Percentiles rank a stretch among this genome's conserved stretches.
These are phyloP conservation scores for Tapirus indicus DNA, from an alignment of 2,797 vertebrate species.

Conservation along the genomic window DNA sequence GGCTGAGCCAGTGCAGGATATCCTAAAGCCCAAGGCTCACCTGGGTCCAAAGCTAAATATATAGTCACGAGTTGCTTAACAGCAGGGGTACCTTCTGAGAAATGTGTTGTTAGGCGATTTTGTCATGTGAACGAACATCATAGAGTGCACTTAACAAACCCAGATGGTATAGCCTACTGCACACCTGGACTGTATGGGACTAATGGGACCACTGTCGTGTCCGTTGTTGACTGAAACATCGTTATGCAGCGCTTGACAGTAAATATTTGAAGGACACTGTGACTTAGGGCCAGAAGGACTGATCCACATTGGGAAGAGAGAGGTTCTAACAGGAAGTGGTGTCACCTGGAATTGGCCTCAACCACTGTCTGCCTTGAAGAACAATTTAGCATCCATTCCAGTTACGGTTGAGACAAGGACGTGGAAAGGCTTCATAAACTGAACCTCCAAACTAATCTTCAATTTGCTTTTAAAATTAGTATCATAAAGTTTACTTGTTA, in stretches of 20 bases:
- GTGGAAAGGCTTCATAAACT: background rate
- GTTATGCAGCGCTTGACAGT: too few relatives aligned
- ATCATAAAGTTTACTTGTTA: background rate
- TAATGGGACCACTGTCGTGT: too few relatives aligned
- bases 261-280: background rate
- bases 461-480: background rate
- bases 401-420: background rate
- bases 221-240: too few relatives aligned
- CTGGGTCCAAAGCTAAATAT: background rate
- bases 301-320: background rate
- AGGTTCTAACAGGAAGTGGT: background rate
- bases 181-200: too few relatives aligned
- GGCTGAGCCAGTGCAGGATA: background rate
- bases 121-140: too few relatives aligned
- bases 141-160: too few relatives aligned
- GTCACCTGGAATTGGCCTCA: background rate
- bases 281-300: background rate
- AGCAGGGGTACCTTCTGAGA: too few relatives aligned
- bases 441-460: background rate
- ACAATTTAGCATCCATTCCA: background rate
- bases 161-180: too few relatives aligned
- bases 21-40: background rate
- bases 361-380: background rate
- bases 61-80: too few relatives aligned
- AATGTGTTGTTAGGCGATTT: too few relatives aligned